Evolutionary conservation across 2,113 vertebrate genomes (phyloP).

Genomic region (Sialia sialis): DNA sequence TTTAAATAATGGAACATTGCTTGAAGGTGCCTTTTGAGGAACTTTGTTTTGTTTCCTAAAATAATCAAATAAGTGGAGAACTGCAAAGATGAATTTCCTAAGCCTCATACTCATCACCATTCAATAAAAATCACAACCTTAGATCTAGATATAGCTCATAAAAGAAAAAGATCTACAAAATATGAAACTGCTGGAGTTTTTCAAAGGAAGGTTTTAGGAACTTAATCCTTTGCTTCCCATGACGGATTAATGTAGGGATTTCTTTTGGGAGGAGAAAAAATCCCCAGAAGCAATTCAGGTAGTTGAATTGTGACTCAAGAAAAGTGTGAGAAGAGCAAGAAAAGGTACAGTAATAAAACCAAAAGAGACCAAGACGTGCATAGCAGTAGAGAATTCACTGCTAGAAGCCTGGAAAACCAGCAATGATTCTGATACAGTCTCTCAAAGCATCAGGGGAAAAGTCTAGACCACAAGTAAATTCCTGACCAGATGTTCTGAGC

Average conservation of each 20-base stretch:
- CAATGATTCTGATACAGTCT: neutral
- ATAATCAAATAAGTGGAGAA: neutral
- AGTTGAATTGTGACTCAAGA: neutral
- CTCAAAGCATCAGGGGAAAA: neutral
- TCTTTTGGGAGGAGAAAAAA: neutral
- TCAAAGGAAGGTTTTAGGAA: neutral
- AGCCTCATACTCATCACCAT: neutral
- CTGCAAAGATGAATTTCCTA: neutral
- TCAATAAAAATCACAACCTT: neutral
- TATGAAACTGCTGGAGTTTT: neutral
- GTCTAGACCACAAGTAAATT: neutral
- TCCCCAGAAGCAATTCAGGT: neutral
- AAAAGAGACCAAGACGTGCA: neutral
- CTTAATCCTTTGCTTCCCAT: neutral
- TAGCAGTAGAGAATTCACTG: neutral
- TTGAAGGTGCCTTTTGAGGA: slow-evolving; percentile 14
- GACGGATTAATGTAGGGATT: neutral
- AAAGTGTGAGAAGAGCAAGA: neutral
- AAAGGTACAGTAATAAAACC: neutral
- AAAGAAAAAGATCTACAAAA: neutral
- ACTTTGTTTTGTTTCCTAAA: neutral
- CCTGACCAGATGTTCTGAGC: neutral
- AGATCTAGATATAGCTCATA: neutral
- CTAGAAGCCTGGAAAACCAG: neutral
- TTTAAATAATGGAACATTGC: neutral